These are phyloP conservation scores for Leptestheria dahalacensis DNA, from an alignment of 1,140 invertebrate species.

Conservation along the genomic window DNA sequence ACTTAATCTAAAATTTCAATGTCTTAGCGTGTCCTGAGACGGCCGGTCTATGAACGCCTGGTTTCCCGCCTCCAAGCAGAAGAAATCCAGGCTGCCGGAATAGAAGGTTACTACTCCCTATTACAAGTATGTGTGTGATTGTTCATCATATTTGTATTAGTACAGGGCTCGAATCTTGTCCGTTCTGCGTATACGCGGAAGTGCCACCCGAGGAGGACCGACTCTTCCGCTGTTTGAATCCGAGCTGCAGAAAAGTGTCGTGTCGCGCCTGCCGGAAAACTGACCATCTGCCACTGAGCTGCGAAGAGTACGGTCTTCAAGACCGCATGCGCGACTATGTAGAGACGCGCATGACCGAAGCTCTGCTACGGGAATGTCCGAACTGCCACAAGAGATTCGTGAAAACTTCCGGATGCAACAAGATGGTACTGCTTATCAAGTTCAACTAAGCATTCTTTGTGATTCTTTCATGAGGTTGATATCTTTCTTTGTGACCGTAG, in stretches of 20 bases:
- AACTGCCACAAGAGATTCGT: conserved; percentile 41
- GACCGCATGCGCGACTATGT: conserved; percentile 37
- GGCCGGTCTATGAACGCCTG: conserved; percentile 37
- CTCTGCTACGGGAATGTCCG: conserved; percentile 41
- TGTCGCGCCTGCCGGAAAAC: conserved; percentile 32
- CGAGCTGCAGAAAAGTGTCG: conserved; percentile 45
- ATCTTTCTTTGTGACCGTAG: neutral
- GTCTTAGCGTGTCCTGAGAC: conserved; percentile 29
- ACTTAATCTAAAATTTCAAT: conserved; percentile 1
- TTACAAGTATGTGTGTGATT: neutral
- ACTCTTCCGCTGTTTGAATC: conserved; percentile 45
- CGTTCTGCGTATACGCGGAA: conserved; percentile 45
- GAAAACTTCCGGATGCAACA: conserved; percentile 51
- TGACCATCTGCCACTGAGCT: conserved; percentile 44
- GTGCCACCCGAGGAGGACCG: conserved; percentile 40
- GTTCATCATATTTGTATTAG: neutral
- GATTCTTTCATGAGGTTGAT: too few species aligned
- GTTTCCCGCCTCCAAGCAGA: conserved; percentile 36
- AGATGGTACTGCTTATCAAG: conserved; percentile 31
- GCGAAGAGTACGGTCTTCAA: conserved; percentile 42
- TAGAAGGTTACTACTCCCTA: conserved; percentile 29
- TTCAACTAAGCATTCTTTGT: neutral
- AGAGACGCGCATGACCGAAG: conserved; percentile 48
- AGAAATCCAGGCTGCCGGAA: conserved; percentile 40
- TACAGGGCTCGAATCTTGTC: conserved; percentile 36